Evolutionary conservation across 2,797 vertebrate species (phyloP).

Genomic region (Chrysocyon brachyurus): DNA sequence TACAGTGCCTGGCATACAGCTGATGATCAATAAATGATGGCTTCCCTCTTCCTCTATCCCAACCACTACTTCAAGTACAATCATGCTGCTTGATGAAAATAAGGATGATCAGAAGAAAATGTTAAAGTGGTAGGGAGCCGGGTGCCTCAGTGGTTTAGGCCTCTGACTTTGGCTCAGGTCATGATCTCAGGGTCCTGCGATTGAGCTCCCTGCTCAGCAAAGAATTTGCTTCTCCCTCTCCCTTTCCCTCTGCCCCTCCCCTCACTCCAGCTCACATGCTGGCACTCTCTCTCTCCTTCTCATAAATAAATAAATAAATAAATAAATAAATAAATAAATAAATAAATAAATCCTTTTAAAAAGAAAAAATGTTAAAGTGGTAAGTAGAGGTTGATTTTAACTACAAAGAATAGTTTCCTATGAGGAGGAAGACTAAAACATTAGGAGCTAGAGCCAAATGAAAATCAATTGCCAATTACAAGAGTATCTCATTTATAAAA

Average conservation of each 20-base stretch:
- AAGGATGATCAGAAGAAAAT: background rate
- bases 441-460: background rate
- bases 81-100: background rate
- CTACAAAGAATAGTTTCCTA: constrained; percentile 25
- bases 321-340: too few species aligned
- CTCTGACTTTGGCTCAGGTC: too few species aligned
- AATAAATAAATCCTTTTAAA: background rate
- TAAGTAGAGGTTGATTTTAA: constrained; percentile 20
- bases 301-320: too few species aligned
- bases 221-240: too few species aligned
- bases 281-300: too few species aligned
- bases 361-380: background rate
- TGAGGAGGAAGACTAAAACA: constrained; percentile 27
- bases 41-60: background rate
- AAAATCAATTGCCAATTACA: constrained; percentile 4
- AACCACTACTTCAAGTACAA: constrained; percentile 19
- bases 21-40: background rate
- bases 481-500: constrained; percentile 20
- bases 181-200: too few species aligned
- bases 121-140: background rate
- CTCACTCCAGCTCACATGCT: too few species aligned
- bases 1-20: background rate
- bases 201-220: too few species aligned
- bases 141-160: too few species aligned
- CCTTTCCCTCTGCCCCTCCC: too few species aligned